phyloP scores from a whole-genome alignment of 2,113 vertebrate genomes.

The Phasianus colchicus region DNA sequence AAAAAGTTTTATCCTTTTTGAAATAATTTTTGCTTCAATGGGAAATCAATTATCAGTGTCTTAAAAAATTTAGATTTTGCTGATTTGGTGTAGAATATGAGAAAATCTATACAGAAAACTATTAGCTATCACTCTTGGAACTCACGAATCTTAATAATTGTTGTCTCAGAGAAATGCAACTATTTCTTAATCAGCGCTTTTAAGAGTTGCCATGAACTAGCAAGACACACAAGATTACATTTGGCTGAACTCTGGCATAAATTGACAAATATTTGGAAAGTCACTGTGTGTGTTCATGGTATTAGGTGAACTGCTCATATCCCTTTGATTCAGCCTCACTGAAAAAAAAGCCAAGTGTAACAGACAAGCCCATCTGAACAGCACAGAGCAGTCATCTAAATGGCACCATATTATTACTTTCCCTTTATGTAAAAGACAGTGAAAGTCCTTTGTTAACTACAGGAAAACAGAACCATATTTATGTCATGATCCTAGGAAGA shows the following conservation, averaged over 20 bases:
- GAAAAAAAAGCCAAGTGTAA: not conserved
- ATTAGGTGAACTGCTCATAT: not conserved
- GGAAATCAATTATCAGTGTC: not conserved
- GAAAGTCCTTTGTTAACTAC: not conserved
- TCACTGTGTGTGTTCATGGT: not conserved
- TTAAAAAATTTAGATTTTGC: not conserved
- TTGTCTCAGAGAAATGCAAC: not conserved
- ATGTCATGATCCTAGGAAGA: not conserved
- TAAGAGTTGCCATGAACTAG: not conserved
- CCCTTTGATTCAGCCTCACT: not conserved
- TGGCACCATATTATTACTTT: not conserved
- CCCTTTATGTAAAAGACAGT: not conserved
- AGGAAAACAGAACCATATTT: not conserved
- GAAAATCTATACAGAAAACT: not conserved
- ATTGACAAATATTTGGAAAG: conserved; percentile 2
- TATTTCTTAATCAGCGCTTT: not conserved
- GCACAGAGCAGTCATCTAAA: not conserved
- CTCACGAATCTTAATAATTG: not conserved
- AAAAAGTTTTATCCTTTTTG: not conserved
- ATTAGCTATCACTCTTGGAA: not conserved
- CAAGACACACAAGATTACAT: not conserved
- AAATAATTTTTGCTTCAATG: not conserved
- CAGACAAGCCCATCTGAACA: not conserved
- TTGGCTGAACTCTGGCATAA: not conserved
- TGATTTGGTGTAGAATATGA: not conserved